phyloP scores from a whole-genome alignment of 2,888 invertebrate genomes.

The Drosophila mimetica region DNA sequence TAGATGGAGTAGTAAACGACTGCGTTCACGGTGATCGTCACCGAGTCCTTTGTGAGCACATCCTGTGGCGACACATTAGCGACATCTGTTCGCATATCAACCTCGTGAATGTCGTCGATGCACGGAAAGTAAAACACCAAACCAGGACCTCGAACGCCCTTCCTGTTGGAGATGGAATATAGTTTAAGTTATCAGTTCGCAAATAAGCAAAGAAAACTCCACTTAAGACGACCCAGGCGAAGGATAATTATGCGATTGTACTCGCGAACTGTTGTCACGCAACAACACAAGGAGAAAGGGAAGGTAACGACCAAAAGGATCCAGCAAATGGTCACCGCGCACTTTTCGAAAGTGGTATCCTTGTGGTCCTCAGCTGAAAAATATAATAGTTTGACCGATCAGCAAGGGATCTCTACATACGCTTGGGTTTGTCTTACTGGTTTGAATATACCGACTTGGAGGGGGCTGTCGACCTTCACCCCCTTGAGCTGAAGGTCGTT shows the following conservation, averaged over 20 bases:
- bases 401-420: accelerated
- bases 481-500: conserved; percentile 2
- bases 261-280: conserved; percentile 85
- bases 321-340: background rate
- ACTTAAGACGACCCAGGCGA: conserved; percentile 85
- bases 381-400: background rate
- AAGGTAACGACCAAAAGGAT: conserved; percentile 59
- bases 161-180: conserved; percentile 37
- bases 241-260: conserved; percentile 87
- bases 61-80: conserved; percentile 88
- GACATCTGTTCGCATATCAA: conserved; percentile 87
- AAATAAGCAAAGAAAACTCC: background rate
- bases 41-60: conserved; percentile 93
- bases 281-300: conserved; percentile 71
- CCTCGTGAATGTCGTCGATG: conserved; percentile 85
- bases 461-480: background rate
- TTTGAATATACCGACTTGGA: conserved; percentile 47
- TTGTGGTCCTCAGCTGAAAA: conserved; percentile 47
- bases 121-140: conserved; percentile 87
- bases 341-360: conserved; percentile 40
- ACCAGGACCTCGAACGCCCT: conserved; percentile 85
- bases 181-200: background rate
- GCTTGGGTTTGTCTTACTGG: conserved; percentile 33
- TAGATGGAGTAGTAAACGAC: conserved; percentile 92
- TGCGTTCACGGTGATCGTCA: conserved; percentile 96